Conservation (phyloP, 2,888 invertebrate species). For the Liodrosophila aerea region DNA sequence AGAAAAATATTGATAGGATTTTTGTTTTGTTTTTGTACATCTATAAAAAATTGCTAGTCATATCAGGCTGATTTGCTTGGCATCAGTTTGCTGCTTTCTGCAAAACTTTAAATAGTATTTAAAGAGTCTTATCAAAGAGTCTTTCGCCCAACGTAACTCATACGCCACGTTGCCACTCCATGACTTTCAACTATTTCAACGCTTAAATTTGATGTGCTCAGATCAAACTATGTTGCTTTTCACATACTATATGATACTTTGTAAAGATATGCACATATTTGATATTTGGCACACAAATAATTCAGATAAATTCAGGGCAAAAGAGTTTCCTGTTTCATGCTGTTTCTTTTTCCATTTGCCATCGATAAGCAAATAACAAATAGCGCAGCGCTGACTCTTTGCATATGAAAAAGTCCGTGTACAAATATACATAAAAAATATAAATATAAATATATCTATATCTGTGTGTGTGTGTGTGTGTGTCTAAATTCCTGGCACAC, state of each 20-base stretch:
- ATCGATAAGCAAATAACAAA: conserved; percentile 58
- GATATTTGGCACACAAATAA: no score
- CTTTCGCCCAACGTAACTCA: neutral
- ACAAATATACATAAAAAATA: conserved; percentile 58
- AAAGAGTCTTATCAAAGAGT: no score
- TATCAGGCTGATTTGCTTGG: no score
- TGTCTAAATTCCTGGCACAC: conserved; percentile 55
- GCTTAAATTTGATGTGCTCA: conserved; percentile 63
- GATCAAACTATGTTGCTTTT: conserved; percentile 62
- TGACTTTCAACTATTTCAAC: no score
- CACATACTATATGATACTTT: conserved; percentile 12
- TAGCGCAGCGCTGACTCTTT: conserved; percentile 45
- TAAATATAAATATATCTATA: conserved; percentile 20
- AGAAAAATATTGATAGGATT: no score
- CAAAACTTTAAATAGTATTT: no score
- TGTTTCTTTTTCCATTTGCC: conserved; percentile 37
- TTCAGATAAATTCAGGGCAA: neutral
- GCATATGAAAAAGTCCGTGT: conserved; percentile 57
- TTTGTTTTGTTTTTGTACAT: no score
- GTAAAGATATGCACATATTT: conserved; percentile 14
- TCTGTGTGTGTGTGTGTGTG: conserved; percentile 37
- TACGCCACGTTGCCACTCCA: conserved; percentile 3
- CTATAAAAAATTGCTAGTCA: no score
- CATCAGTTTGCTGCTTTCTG: no score
- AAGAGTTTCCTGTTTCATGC: conserved; percentile 14